These are phyloP conservation scores for Drosophila navojoa DNA, from an alignment of 1,140 invertebrate genomes.

Conservation along the genomic window DNA sequence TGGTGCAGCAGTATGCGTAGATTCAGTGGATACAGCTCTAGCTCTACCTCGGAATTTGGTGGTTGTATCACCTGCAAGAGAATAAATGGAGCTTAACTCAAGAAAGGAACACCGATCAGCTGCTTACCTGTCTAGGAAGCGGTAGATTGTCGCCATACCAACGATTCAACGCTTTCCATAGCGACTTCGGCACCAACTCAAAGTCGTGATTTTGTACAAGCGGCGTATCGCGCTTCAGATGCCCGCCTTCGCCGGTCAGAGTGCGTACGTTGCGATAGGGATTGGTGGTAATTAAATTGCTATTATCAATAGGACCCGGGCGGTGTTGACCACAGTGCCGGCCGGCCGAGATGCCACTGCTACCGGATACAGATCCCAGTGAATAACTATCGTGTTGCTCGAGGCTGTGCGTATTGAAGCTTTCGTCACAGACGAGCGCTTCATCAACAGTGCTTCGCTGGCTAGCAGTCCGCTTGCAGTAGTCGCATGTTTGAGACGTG, in stretches of 20 bases:
- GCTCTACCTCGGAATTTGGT: constrained; percentile 87
- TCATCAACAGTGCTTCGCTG: constrained; percentile 84
- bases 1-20: constrained; percentile 90
- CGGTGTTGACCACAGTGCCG: constrained; percentile 76
- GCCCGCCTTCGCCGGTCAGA: constrained; percentile 94
- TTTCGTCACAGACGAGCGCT: constrained; percentile 87
- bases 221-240: constrained; percentile 88
- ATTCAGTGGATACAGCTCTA: constrained; percentile 93
- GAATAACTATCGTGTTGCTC: constrained; percentile 85
- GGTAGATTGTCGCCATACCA: constrained; percentile 94
- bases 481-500: constrained; percentile 76
- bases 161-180: constrained; percentile 92
- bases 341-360: constrained; percentile 85
- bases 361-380: constrained; percentile 80
- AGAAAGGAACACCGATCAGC: not conserved
- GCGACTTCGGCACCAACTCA: constrained; percentile 91
- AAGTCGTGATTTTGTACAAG: constrained; percentile 91
- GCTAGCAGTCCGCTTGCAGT: constrained; percentile 67
- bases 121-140: constrained; percentile 89
- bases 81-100: not conserved
- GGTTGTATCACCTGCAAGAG: constrained; percentile 87
- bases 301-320: constrained; percentile 92
- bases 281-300: constrained; percentile 87
- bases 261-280: constrained; percentile 87
- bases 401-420: constrained; percentile 86